Evolutionary conservation across 2,888 invertebrate species (phyloP).

Genomic region (Cetonia aurata): DNA sequence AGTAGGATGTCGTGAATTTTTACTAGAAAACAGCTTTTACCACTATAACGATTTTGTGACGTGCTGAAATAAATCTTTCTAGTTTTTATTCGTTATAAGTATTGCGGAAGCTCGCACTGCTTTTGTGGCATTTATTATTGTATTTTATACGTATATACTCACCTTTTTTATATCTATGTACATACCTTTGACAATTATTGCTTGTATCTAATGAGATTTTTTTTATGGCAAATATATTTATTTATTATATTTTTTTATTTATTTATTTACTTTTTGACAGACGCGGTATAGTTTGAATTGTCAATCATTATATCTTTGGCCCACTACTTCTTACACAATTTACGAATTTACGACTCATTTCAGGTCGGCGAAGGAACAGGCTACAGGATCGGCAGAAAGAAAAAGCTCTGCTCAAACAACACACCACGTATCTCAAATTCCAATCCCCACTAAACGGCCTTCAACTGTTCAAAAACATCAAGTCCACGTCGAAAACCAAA

Average conservation of each 20-base stretch:
- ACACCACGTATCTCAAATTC: conserved; percentile 30
- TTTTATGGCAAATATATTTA: conserved; percentile 4
- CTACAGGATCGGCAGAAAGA: neutral
- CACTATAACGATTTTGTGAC: too few species aligned
- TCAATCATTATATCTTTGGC: neutral
- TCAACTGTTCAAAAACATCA: conserved; percentile 22
- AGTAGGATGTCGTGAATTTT: too few species aligned
- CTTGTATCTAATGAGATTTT: too few species aligned
- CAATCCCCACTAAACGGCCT: conserved; percentile 42
- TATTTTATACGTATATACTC: too few species aligned
- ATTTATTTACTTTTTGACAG: too few species aligned
- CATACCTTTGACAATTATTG: too few species aligned
- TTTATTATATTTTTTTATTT: neutral
- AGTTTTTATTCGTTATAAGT: too few species aligned
- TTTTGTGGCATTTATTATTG: too few species aligned
- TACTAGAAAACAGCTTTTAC: too few species aligned
- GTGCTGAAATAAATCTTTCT: too few species aligned
- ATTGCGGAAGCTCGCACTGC: too few species aligned
- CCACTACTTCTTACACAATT: neutral
- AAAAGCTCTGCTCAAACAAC: conserved; percentile 28
- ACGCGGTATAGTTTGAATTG: neutral
- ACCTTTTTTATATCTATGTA: too few species aligned
- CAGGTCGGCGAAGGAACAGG: conserved; percentile 13
- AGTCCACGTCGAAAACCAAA: neutral
- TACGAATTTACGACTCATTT: conserved; percentile 3